These are phyloP conservation scores for Trachymyrmex cornetzi DNA, from an alignment of 1,140 invertebrate genomes.

Conservation along the genomic window DNA sequence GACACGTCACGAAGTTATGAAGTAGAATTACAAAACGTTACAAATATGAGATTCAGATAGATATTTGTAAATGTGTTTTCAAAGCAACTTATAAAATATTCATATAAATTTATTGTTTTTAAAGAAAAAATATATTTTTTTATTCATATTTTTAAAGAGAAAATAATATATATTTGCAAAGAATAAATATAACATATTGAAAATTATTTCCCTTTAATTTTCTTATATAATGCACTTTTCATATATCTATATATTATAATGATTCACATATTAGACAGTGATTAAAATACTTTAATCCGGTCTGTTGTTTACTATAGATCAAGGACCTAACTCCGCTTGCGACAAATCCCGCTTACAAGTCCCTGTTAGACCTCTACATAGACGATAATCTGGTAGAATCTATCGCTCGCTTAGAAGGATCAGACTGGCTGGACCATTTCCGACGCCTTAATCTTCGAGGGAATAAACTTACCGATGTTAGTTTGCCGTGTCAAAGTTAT, in stretches of 20 bases:
- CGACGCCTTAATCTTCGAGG: slow-evolving; percentile 91
- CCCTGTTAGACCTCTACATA: slow-evolving; percentile 91
- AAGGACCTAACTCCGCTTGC: slow-evolving; percentile 88
- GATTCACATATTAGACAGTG: not conserved
- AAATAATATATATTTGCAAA: not conserved
- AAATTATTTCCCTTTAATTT: not conserved
- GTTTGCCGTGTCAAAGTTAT: slow-evolving; percentile 64
- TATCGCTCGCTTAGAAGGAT: slow-evolving; percentile 91
- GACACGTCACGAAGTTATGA: no score
- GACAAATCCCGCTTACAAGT: slow-evolving; percentile 89
- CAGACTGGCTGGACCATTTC: slow-evolving; percentile 92
- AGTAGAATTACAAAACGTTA: not conserved
- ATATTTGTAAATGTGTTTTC: not conserved
- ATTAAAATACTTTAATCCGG: not conserved
- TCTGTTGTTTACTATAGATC: slow-evolving; percentile 86
- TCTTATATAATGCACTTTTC: not conserved
- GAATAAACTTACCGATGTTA: slow-evolving; percentile 91
- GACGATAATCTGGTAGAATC: slow-evolving; percentile 91
- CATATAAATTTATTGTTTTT: not conserved
- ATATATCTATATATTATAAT: not conserved
- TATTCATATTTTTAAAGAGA: no score
- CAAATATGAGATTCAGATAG: not conserved
- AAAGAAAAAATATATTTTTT: no score
- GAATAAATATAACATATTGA: not conserved
- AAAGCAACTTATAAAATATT: not conserved